Evolutionary conservation across 2,797 vertebrate genomes (phyloP), one percentile per base, ranked within the genome.

Genomic region (Chanos chanos): DNA sequence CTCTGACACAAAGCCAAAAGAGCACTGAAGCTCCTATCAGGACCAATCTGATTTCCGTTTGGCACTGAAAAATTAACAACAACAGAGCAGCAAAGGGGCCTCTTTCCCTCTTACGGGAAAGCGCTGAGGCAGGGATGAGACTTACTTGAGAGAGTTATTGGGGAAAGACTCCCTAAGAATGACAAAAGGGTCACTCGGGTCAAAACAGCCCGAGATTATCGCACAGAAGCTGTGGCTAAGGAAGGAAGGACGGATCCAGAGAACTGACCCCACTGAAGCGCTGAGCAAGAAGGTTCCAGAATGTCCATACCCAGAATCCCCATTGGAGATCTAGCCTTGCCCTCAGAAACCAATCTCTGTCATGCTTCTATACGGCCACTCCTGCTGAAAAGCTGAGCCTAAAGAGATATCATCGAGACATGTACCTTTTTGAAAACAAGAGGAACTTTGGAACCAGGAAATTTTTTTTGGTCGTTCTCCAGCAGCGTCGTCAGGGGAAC

Each of bases 351-450:
- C 31, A 31, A 24, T 7, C 19, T 7, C 28, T 44, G 53, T n/a
- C 58, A 30, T 51, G n/a, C 27, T 37, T 51, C 45, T n/a, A 61
- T 50, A 41, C 16, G 18, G 16, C 7, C 34, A n/a, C 21, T 41
- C 9, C 43, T 22, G 47, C 30, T 1, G 44, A 44, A n/a, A 34
- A 4, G 15, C 9, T n/a, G n/a, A n/a, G n/a, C 7, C 25, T 51
- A 51, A 34, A 68, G 28, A 57, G 52, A 62, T 52, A 64, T n/a
- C n/a, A n/a, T n/a, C n/a, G n/a, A 68, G 37, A 37, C 43, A 54
- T 24, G 81, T 61, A 96, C 94, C 88, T 94, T 97, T 77, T 92
- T 92, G 68, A 98, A 91, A 16, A 98, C 89, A 0, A 95, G 79
- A 27, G 96, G 96, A 59, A 97, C 90, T 89, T 91, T 97, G 43